Evolutionary conservation across 2,113 vertebrate genomes (phyloP).

Genomic region (Electrona antarctica): DNA sequence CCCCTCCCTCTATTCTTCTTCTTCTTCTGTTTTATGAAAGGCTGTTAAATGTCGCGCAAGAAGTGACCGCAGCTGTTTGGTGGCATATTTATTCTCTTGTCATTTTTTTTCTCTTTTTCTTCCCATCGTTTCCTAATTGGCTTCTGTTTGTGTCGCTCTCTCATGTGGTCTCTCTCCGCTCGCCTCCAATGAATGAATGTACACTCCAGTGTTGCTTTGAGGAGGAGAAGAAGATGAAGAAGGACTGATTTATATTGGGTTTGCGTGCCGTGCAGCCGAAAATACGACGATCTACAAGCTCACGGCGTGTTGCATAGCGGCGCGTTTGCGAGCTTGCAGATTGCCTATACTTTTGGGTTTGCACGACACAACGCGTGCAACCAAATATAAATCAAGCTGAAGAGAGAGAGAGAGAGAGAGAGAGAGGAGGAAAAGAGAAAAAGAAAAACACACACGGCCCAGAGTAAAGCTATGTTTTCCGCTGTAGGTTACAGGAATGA

Average conservation of each 20-base stretch:
- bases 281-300: too few species aligned
- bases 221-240: conserved; percentile 17
- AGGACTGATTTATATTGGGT: not conserved
- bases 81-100: conserved; percentile 73
- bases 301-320: too few species aligned
- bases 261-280: too few species aligned
- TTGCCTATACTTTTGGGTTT: conserved; percentile 2
- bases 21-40: conserved; percentile 63
- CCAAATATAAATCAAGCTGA: too few species aligned
- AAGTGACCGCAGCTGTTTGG: conserved; percentile 70
- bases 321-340: too few species aligned
- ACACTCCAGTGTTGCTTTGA: conserved; percentile 32
- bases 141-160: conserved; percentile 68
- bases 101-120: conserved; percentile 43
- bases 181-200: conserved; percentile 57
- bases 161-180: conserved; percentile 74
- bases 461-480: conserved; percentile 17
- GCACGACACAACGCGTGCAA: conserved; percentile 16
- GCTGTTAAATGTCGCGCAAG: conserved; percentile 70
- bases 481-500: conserved; percentile 57
- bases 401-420: too few species aligned
- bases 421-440: too few species aligned
- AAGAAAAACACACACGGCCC: too few species aligned
- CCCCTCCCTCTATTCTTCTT: conserved; percentile 32
- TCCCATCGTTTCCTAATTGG: conserved; percentile 66